A percentile compares a stretch with the other conserved stretches of the same genome.
Evolutionary conservation across 2,888 invertebrate genomes (phyloP).

Genomic region (Beris morrisii): DNA sequence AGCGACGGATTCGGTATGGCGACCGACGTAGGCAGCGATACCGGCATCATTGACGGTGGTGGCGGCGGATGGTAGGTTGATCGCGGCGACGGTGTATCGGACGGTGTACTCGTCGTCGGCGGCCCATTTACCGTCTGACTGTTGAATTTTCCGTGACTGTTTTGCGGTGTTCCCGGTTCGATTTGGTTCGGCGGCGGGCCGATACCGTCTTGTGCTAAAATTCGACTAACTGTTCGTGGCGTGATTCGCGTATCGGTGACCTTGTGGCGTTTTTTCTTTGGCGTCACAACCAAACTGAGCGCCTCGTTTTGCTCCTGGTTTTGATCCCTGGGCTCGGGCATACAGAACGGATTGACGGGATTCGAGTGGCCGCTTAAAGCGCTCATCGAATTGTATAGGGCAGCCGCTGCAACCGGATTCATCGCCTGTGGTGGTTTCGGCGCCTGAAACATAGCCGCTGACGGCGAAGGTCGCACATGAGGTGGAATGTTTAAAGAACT

Average conservation of each 20-base stretch:
- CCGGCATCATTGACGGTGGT: conserved; percentile 80
- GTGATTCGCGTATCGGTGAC: conserved; percentile 93
- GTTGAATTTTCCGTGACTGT: conserved; percentile 32
- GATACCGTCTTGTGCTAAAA: conserved; percentile 79
- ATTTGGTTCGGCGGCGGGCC: conserved; percentile 63
- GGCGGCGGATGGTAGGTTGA: conserved; percentile 59
- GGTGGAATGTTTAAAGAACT: conserved; percentile 63
- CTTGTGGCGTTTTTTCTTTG: conserved; percentile 96
- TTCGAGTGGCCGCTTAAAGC: conserved; percentile 58
- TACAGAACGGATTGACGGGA: conserved; percentile 60
- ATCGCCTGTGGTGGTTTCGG: conserved; percentile 74
- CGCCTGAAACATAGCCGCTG: conserved; percentile 77
- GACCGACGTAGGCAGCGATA: conserved; percentile 90
- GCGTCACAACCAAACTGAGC: conserved; percentile 89
- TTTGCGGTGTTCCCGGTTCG: conserved; percentile 24
- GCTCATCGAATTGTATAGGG: conserved; percentile 68
- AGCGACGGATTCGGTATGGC: conserved; percentile 96
- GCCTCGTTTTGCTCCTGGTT: conserved; percentile 92
- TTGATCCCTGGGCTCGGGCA: conserved; percentile 64
- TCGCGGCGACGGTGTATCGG: conserved; percentile 69
- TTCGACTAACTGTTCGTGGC: conserved; percentile 84
- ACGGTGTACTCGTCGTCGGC: conserved; percentile 57
- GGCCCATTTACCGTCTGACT: conserved; percentile 36
- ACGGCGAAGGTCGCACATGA: conserved; percentile 70
- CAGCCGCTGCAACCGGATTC: conserved; percentile 61